Conservation (phyloP, 2,797 vertebrate species). For the Eupleurogrammus muticus region DNA sequence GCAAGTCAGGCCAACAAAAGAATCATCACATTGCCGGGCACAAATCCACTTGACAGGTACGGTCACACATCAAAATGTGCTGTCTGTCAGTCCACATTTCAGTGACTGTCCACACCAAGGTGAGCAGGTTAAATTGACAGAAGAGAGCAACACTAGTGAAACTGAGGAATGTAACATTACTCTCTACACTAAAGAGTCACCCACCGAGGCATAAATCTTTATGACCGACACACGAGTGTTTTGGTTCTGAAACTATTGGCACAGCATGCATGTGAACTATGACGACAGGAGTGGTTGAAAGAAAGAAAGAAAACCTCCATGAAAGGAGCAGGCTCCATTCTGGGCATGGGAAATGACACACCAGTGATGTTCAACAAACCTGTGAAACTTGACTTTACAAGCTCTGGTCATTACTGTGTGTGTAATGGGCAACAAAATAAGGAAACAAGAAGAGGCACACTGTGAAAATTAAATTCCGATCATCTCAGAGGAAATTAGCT, state of each 20-base stretch:
- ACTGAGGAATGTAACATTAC: neutral
- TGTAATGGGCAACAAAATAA: no score
- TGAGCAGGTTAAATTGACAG: neutral
- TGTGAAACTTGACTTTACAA: conserved; percentile 18
- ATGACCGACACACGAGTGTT: neutral
- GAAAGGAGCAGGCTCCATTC: conserved; percentile 22
- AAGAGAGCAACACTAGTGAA: neutral
- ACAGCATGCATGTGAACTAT: neutral
- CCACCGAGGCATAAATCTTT: neutral
- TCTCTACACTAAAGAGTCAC: conserved; percentile 29
- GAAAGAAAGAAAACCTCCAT: neutral
- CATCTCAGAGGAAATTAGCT: no score
- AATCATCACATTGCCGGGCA: neutral
- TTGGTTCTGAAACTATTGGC: neutral
- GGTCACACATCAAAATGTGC: neutral
- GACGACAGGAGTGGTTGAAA: neutral
- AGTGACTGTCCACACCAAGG: neutral
- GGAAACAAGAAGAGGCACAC: no score
- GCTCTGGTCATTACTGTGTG: conserved; percentile 19
- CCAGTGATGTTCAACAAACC: conserved; percentile 30
- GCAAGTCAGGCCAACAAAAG: conserved; percentile 13
- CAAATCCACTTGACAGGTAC: neutral
- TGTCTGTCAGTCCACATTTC: neutral
- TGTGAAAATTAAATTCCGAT: no score
- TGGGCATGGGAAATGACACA: conserved; percentile 32